phyloP scores from a whole-genome alignment of 2,888 invertebrate species.

The Cataglyphis altisquamis region DNA sequence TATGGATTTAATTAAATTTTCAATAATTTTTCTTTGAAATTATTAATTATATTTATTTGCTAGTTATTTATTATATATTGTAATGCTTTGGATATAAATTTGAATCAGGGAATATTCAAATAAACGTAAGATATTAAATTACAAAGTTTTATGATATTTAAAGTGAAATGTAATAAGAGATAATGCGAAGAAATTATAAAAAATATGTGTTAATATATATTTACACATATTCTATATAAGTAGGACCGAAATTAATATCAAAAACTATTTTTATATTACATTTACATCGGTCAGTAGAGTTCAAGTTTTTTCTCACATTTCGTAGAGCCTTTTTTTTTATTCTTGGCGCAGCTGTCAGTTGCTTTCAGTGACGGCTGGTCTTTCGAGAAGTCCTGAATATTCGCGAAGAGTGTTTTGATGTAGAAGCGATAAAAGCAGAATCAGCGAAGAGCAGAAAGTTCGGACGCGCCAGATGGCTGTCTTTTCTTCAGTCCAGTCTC shows the following conservation, averaged over 20 bases:
- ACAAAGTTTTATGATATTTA: not conserved
- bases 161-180: not conserved
- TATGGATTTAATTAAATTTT: not conserved
- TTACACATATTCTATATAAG: not conserved
- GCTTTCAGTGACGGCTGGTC: slow-evolving; percentile 39
- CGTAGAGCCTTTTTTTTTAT: slow-evolving; percentile 23
- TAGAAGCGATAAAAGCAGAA: slow-evolving; percentile 59
- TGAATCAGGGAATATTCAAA: not conserved
- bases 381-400: slow-evolving; percentile 63
- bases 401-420: slow-evolving; percentile 50
- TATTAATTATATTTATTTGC: not conserved
- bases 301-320: slow-evolving; percentile 12
- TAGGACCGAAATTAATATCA: not conserved
- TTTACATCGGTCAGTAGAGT: not conserved
- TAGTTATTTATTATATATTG: not conserved
- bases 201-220: not conserved
- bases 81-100: not conserved
- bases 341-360: slow-evolving; percentile 35
- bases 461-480: slow-evolving; percentile 68
- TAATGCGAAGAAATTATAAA: not conserved
- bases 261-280: slow-evolving; percentile 6
- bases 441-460: slow-evolving; percentile 58
- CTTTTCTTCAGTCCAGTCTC: slow-evolving; percentile 58
- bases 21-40: not conserved
- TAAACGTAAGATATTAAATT: not conserved